Percentiles rank a stretch among this genome's conserved stretches.
These are phyloP conservation scores for Hypselothyrea guttata DNA, from an alignment of 2,888 invertebrate genomes.

Conservation along the genomic window DNA sequence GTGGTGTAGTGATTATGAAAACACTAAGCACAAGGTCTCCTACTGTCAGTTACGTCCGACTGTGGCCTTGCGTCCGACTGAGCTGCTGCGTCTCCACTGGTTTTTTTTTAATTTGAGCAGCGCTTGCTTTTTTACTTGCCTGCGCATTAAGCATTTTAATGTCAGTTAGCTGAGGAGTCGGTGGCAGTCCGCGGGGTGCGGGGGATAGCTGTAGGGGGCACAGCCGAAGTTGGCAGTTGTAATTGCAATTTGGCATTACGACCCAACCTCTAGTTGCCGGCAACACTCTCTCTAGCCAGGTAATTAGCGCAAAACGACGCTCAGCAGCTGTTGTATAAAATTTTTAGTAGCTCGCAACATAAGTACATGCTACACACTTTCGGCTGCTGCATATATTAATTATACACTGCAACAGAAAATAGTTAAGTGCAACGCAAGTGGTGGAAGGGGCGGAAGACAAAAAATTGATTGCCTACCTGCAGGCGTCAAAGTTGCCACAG, in stretches of 20 bases:
- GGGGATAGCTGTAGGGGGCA: conserved; percentile 14
- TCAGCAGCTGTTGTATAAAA: conserved; percentile 72
- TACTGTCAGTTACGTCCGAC: too few relatives aligned
- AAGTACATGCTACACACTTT: conserved; percentile 48
- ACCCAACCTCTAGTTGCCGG: conserved; percentile 40
- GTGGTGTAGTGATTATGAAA: too few relatives aligned
- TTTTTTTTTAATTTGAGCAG: conserved; percentile 56
- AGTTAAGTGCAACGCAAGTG: conserved; percentile 58
- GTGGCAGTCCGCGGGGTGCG: neutral
- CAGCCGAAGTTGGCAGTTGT: conserved; percentile 58
- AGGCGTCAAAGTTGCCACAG: conserved; percentile 70
- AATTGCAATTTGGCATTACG: conserved; percentile 76
- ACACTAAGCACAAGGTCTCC: too few relatives aligned
- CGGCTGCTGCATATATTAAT: conserved; percentile 64
- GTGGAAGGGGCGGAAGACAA: conserved; percentile 6
- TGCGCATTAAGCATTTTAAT: conserved; percentile 80
- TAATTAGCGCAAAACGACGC: conserved; percentile 76
- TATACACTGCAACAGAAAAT: conserved; percentile 56
- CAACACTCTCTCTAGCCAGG: conserved; percentile 40
- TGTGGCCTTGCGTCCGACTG: too few relatives aligned
- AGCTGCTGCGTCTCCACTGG: too few relatives aligned
- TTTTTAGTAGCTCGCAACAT: conserved; percentile 64
- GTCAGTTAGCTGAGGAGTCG: conserved; percentile 51
- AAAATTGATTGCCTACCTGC: conserved; percentile 75
- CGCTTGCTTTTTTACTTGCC: conserved; percentile 50